Evolutionary conservation across 2,888 invertebrate species (phyloP).

Genomic region (Kuschelorhynchus macadamiae): DNA sequence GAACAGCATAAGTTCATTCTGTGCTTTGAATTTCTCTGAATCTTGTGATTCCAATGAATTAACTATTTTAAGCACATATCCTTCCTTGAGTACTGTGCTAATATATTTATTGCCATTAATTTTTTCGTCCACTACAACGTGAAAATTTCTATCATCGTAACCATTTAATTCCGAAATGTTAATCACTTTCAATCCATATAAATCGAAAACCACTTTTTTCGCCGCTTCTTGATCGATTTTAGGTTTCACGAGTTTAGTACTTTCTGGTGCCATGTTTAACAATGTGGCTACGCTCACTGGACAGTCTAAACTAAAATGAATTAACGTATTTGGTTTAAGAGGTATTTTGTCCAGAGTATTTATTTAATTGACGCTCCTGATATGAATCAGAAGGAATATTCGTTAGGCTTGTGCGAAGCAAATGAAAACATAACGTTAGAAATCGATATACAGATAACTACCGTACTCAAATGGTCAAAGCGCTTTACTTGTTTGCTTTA

Average conservation of each 20-base stretch:
- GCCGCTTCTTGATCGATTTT: slow-evolving; percentile 67
- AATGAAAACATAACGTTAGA: too few relatives aligned
- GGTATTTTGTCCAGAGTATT: too few relatives aligned
- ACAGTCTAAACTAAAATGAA: too few relatives aligned
- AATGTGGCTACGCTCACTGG: too few relatives aligned
- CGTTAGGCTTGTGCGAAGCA: too few relatives aligned
- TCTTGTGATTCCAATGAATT: slow-evolving; percentile 87
- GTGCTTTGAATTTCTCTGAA: slow-evolving; percentile 78
- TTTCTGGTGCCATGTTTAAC: neutral
- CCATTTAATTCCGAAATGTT: slow-evolving; percentile 77
- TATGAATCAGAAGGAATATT: too few relatives aligned
- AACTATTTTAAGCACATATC: slow-evolving; percentile 86
- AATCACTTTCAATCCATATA: slow-evolving; percentile 76
- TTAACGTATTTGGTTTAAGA: too few relatives aligned
- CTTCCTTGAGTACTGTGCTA: slow-evolving; percentile 66
- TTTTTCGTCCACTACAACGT: slow-evolving; percentile 72
- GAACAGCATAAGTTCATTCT: slow-evolving; percentile 81
- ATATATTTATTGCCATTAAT: slow-evolving; percentile 72
- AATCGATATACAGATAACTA: too few relatives aligned
- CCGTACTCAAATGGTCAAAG: too few relatives aligned
- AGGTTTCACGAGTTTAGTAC: slow-evolving; percentile 6
- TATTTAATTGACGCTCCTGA: too few relatives aligned
- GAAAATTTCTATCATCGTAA: slow-evolving; percentile 86
- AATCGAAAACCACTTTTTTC: slow-evolving; percentile 70
- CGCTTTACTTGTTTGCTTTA: too few relatives aligned